Percentiles rank a stretch among this genome's conserved stretches.
Conservation (phyloP, 2,888 invertebrate genomes). For the Galeopsomyia nigrocyanea region DNA sequence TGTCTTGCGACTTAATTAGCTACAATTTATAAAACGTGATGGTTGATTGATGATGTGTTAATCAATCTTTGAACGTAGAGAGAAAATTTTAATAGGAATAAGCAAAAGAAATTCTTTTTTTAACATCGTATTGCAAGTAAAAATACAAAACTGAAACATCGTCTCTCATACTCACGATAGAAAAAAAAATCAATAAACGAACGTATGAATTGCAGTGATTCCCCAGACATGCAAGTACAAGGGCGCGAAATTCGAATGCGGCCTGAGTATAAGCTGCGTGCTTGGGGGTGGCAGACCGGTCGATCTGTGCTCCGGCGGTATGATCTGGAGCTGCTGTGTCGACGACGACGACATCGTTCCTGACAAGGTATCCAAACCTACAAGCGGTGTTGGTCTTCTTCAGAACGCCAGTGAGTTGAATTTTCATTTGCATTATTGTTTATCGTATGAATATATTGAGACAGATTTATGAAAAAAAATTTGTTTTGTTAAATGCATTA, state of each 20-base stretch:
- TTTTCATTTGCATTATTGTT: neutral
- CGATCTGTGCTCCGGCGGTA: conserved; percentile 92
- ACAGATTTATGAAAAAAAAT: too few species aligned
- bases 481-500: too few species aligned
- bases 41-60: too few species aligned
- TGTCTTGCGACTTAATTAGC: too few species aligned
- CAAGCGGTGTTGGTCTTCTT: conserved; percentile 71
- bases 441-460: too few species aligned
- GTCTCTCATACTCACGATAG: neutral
- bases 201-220: conserved; percentile 76
- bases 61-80: too few species aligned
- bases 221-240: conserved; percentile 89
- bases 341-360: conserved; percentile 74
- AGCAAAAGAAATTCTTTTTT: too few species aligned
- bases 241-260: conserved; percentile 89
- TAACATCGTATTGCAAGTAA: too few species aligned
- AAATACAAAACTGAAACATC: too few species aligned
- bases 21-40: too few species aligned
- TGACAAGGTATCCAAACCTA: conserved; percentile 53
- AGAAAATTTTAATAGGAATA: too few species aligned
- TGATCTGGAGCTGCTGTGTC: conserved; percentile 96
- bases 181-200: too few species aligned
- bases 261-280: conserved; percentile 91
- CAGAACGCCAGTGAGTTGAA: conserved; percentile 88
- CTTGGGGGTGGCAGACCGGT: conserved; percentile 88